Evolutionary conservation across 2,888 invertebrate species (phyloP), one percentile per base, ranked within the genome.

Genomic region (Eulithis prunata): DNA sequence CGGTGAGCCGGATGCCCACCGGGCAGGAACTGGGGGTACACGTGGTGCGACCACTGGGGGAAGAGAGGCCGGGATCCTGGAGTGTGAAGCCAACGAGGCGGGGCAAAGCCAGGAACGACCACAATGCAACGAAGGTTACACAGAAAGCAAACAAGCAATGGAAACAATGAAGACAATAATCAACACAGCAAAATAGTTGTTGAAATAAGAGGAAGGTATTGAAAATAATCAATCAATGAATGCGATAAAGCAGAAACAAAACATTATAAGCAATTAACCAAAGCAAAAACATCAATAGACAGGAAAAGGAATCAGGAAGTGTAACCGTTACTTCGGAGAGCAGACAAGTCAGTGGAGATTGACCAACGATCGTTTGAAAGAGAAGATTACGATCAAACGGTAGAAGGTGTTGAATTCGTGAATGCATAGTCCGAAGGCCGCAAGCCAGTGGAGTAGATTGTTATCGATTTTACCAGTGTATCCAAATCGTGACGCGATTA

Each of bases 41-140:
- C 97, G 94, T 97, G 97, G 94, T 97, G 97, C 81, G 97, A 97
- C 97, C 98, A 98, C 94, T 98, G 97, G 79, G 97, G 97, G 93
- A 98, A 98, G 89, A 97, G 95, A 81, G 97, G 97, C 87, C 97
- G 95, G 84, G 96, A 95, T 88, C 96, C 92, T 81, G 75, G 59
- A 43, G 5, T 45, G 38, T 54, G 60, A 66, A 66, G 60, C 58
- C 46, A 58, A 49, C 54, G 56, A 60, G 53, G 52, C 57, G 52
- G 56, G 47, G 53, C 54, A 47, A 13, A 53, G 53, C 54, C 41
- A 45, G 61, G 8, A 13, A 55, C 49, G 59, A 65, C 38, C 58
- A 54, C 57, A 64, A 71, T 63, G 69, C 28, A 10, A 32, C 49
- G 7, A 49, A 70, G 13, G 45, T 12, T 11, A 21, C 62, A 8